Base-by-base conservation (phyloP, 2,888 invertebrate genomes). In the Lycaena phlaeas region DNA sequence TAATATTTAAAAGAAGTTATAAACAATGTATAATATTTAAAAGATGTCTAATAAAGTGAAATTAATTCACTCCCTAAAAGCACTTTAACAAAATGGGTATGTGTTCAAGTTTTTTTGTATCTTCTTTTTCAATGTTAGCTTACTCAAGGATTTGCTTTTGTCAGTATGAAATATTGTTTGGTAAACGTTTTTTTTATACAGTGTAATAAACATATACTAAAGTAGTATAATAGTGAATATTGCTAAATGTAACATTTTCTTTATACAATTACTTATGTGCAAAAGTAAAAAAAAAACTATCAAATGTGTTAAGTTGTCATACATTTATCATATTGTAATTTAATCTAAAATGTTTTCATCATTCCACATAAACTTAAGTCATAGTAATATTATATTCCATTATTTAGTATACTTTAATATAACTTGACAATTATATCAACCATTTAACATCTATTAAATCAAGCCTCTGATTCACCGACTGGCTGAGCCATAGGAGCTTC, bases 401-500 rank as follows among this genome's bases (percentile, higher is more conserved):
- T 31, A 15, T 27, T 15, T 38, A 27, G 28, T 28, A 38, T 11
- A 27, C 38, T 14, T 7, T n/a, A n/a, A 38, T 15, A 36, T 14
- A 36, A 9, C 22, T 34, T 22, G 18, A 34, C 34, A 34, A 26
- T 29, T 15, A 31, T 26, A 14, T 11, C 17, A 9, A 27, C 28
- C 14, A 29, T 22, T 36, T 22, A 7, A 3, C 25, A 36, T 11
- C 26, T 14, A 49, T 53, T 51, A 50, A 49, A 59, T 79, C 68
- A 85, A 57, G 85, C 85, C 66, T 85, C 85, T 3, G 85, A 85
- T 70, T 85, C 84, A 48, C 79, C 78, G n/a, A 67, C 71, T 30
- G 86, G 77, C 54, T 82, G 86, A 27, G 88, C 84, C 27, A 85
- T 78, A 14, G 85, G 87, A 50, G 67, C 75, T 59, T 91, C 92